phyloP scores from a whole-genome alignment of 2,113 vertebrate species.

The Callionymus lyra region DNA sequence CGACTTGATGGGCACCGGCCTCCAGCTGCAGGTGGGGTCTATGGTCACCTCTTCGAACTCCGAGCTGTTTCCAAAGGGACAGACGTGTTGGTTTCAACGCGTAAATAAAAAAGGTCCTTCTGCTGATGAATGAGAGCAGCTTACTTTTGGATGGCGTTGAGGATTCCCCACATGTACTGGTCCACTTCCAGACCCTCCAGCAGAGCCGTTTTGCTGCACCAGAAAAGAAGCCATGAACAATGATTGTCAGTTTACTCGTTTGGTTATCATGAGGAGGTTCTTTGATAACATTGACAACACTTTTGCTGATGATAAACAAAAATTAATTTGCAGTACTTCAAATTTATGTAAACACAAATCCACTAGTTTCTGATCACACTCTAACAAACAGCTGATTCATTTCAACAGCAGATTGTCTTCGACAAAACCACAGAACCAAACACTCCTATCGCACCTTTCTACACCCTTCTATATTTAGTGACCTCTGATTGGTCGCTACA shows the following conservation, averaged over 20 bases:
- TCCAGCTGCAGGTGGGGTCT: conserved; percentile 97
- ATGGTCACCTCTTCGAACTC: conserved; percentile 99
- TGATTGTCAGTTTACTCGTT: background rate
- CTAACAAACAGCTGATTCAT: no score
- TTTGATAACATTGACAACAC: no score
- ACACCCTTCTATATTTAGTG: no score
- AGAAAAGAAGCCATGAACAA: conserved; percentile 2
- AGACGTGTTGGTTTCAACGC: background rate
- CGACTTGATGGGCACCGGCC: conserved; percentile 95
- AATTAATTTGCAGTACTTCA: no score
- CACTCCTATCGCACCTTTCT: no score
- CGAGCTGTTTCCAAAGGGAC: conserved; percentile 63
- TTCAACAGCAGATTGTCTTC: no score
- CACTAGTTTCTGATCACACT: no score
- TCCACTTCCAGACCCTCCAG: conserved; percentile 97
- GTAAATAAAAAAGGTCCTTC: background rate
- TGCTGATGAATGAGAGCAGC: conserved; percentile 35
- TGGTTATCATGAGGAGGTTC: background rate
- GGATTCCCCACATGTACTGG: conserved; percentile 99
- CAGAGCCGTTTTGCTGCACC: conserved; percentile 94
- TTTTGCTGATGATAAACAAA: no score
- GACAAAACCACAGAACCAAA: no score
- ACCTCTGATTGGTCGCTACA: no score
- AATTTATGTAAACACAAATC: no score
- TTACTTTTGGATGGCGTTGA: conserved; percentile 98